phyloP scores from a whole-genome alignment of 2,113 vertebrate genomes.

The Myrmecophaga tridactyla region DNA sequence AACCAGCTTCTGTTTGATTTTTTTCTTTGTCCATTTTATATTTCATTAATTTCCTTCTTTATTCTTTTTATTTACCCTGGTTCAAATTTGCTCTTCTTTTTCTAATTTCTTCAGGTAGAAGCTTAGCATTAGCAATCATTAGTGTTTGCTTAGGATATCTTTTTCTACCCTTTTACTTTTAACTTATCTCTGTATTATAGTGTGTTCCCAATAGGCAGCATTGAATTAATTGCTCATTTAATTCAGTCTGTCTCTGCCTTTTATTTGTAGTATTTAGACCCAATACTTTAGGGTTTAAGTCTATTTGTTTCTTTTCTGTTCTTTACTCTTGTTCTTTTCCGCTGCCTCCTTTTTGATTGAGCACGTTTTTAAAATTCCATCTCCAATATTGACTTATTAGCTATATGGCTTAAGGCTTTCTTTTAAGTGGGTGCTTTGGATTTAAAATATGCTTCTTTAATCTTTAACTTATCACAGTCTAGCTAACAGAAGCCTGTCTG shows the following conservation, averaged over 20 bases:
- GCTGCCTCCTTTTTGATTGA: background rate
- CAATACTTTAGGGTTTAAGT: background rate
- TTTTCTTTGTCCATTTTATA: background rate
- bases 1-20: background rate
- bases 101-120: background rate
- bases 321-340: background rate
- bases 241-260: background rate
- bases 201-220: background rate
- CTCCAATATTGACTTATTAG: background rate
- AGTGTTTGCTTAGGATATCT: background rate
- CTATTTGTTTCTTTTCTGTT: conserved; percentile 5
- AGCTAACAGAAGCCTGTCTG: background rate
- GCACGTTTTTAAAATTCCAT: background rate
- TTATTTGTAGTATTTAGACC: background rate
- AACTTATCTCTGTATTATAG: background rate
- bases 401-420: background rate
- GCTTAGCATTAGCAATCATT: background rate
- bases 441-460: background rate
- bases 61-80: background rate
- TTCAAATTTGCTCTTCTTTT: background rate
- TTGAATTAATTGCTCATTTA: background rate
- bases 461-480: background rate
- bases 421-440: background rate
- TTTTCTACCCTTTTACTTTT: background rate
- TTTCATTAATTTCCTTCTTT: background rate